Base-by-base conservation (phyloP, 2,797 vertebrate species). In the Acestrorhynchus altus region DNA sequence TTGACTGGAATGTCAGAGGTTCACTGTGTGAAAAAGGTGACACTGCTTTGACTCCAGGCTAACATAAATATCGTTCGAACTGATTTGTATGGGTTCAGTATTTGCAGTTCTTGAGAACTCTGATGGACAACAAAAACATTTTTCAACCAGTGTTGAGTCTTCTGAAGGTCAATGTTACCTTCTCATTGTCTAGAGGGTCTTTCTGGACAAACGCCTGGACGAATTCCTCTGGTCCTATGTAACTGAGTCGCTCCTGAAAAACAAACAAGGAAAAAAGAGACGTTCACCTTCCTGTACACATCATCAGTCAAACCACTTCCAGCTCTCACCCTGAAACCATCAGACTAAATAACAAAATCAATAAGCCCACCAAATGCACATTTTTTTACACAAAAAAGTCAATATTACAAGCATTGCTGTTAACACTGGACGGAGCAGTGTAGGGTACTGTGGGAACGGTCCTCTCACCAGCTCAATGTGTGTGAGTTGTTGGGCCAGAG, bases 161-260 rank as follows among this genome's bases (percentile, higher is more conserved):
- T 26, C 63, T 74, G 22, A 70, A 81, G 3, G 40, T 3, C 18
- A 40, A 8, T 70, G 18, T 73, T 94, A 99, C 97, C 97, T 96
- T 95, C 83, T 95, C 92, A 4, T 96, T 97, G 87, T 97, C 95
- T 88, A 96, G 88, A 56, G 93, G 94, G 86, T 95, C 95, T 88
- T 98, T 98, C 79, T 95, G 96, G 60, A 95, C 94, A 78, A 98
- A 98, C 0, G 96, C 96, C 83, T 98, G 96, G 81, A 99, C 92
- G 60, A 99, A 98, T 83, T 99, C 97, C 86, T 99, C 97, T 1
- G 97, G 96, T 79, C 96, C 97, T 9, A 99, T 98, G 86, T 98
- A 97, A 88, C 94, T 95, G 74, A 99, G 92, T 74, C 96, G 92
- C 87, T 99, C 97, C 97, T 99, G 88, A 85, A 93, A 84, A 75